A percentile compares a stretch with the other conserved stretches of the same genome.
These are phyloP conservation scores for Anoncus sp. DNA, from an alignment of 2,888 invertebrate species.

Conservation along the genomic window DNA sequence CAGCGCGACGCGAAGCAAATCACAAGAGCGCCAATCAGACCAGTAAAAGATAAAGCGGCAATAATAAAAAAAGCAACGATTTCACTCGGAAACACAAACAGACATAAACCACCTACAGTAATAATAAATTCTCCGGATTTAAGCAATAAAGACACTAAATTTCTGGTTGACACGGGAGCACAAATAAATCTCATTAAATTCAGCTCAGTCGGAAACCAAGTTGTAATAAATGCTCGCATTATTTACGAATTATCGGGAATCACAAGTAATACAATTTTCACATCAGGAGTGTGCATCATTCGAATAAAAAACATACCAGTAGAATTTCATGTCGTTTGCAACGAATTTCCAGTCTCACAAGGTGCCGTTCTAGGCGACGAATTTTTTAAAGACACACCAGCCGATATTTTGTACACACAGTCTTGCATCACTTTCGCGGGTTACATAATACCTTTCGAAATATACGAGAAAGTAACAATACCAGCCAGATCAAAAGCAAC, in stretches of 20 bases:
- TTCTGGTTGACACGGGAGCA: no score
- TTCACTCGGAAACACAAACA: no score
- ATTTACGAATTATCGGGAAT: no score
- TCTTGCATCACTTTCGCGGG: slow-evolving; percentile 24
- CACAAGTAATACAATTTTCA: background rate
- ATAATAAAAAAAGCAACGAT: no score
- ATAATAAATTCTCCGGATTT: no score
- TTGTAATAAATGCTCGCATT: no score
- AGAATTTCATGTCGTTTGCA: slow-evolving; percentile 21
- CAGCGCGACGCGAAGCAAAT: slow-evolving; percentile 17
- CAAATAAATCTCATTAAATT: no score
- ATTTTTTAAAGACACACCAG: slow-evolving; percentile 25
- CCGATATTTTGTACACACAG: slow-evolving; percentile 23
- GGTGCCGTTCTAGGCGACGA: slow-evolving; percentile 24
- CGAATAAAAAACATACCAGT: background rate
- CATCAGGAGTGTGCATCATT: no score
- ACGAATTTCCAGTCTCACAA: slow-evolving; percentile 17
- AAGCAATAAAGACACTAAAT: no score
- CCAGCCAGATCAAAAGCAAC: slow-evolving; percentile 14
- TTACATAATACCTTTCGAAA: slow-evolving; percentile 29
- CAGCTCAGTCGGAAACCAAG: no score
- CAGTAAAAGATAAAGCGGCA: no score
- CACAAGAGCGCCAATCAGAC: background rate
- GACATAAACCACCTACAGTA: no score
- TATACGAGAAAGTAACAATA: slow-evolving; percentile 13